These are phyloP conservation scores for Nephrotoma guestfalica DNA, from an alignment of 2,888 invertebrate species.

Conservation along the genomic window DNA sequence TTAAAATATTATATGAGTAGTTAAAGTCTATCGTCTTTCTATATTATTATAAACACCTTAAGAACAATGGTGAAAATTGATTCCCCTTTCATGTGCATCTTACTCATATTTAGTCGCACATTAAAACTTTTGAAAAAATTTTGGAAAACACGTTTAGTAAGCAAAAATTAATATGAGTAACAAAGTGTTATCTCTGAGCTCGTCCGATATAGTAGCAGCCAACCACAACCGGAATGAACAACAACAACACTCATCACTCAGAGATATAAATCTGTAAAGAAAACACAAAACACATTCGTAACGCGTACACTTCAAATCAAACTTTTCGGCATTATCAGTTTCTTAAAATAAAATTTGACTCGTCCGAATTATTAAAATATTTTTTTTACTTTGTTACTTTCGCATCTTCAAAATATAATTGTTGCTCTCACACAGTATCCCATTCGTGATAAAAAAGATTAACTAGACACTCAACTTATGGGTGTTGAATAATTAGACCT, in stretches of 20 bases:
- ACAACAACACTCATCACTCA: not conserved
- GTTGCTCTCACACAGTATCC: no score
- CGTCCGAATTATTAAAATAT: no score
- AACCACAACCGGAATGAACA: not conserved
- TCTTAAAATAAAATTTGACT: not conserved
- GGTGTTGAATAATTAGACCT: no score
- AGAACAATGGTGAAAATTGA: not conserved
- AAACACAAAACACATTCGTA: no score
- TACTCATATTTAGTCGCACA: not conserved
- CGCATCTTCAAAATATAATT: no score
- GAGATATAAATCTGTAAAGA: not conserved
- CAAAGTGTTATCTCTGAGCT: not conserved
- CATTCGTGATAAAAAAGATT: no score
- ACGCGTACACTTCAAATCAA: not conserved
- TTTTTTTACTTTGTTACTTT: no score
- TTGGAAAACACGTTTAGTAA: not conserved
- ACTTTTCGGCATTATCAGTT: not conserved
- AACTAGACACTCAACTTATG: no score
- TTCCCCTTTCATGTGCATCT: not conserved
- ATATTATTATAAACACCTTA: not conserved
- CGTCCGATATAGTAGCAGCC: no score
- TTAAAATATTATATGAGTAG: not conserved
- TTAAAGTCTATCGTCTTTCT: not conserved
- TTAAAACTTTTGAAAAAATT: not conserved
- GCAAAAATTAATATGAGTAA: not conserved